A percentile compares a stretch with the other conserved stretches of the same genome.
These are phyloP conservation scores for Pseudococcus viburni DNA, from an alignment of 2,888 invertebrate genomes.

Conservation along the genomic window DNA sequence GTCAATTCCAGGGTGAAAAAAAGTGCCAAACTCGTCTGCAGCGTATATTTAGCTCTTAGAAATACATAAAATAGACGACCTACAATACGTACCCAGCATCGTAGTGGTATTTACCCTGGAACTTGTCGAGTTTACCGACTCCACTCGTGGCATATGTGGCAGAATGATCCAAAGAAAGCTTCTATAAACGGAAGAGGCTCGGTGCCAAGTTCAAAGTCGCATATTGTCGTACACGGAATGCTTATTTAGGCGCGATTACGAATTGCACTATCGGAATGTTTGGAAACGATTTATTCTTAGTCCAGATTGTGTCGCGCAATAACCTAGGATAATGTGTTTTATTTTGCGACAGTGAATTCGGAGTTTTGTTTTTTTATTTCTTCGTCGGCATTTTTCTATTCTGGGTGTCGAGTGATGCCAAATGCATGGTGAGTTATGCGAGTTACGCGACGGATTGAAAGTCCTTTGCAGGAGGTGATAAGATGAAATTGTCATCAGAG, in stretches of 20 bases:
- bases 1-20: background rate
- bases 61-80: background rate
- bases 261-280: slow-evolving; percentile 18
- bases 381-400: background rate
- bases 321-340: slow-evolving; percentile 58
- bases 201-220: slow-evolving; percentile 62
- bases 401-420: background rate
- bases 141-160: background rate
- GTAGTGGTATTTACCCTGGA: background rate
- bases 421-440: slow-evolving; percentile 8
- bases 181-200: slow-evolving; percentile 58
- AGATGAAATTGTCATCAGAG: background rate
- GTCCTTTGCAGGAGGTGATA: too few relatives aligned
- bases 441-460: background rate
- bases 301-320: background rate
- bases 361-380: background rate
- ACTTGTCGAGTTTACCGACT: slow-evolving; percentile 3
- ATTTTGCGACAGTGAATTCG: background rate
- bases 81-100: background rate
- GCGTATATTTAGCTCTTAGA: background rate
- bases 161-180: background rate
- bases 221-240: slow-evolving; percentile 5
- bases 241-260: slow-evolving; percentile 15
- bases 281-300: slow-evolving; percentile 9
- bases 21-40: background rate